Evolutionary conservation across 2,113 vertebrate species (phyloP), one percentile per base, ranked within the genome.

Genomic region (Bufo bufo): DNA sequence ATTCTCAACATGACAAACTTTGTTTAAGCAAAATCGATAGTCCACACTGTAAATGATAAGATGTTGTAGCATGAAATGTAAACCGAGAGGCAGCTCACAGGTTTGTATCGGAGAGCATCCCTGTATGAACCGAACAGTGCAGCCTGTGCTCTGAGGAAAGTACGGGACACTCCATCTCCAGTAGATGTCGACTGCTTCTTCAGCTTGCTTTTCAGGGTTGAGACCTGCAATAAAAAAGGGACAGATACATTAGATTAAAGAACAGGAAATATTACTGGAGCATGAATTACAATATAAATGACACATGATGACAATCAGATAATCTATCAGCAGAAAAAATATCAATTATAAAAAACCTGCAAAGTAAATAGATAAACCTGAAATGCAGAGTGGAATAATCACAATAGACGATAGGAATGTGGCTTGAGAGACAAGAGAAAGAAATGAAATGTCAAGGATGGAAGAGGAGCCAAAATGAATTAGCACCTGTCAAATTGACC

Each of bases 121-220:
- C 98, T 92, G 94, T 99, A 99, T 92, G 97, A 97, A 82, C 98
- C 98, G 82, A 99, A 99, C 90, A 99, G 94, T 1, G 97, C 95
- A 13, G 98, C 98, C 93, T 99, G 98, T 9, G 96, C 93, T 92
- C 97, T 95, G 58, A 99, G 94, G 88, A 99, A 99, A 92, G 98
- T 96, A 93, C 94, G 94, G 49, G 98, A 96, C 79, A 99, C 97
- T 23, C 98, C 98, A 4, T 96, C 94, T 47, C 98, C 98, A 0
- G 97, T 99, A 3, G 98, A 97, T 47, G 97, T 99, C 4, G 97
- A 98, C 95, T 98, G 98, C 94, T 99, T 99, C 95, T 98, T 99
- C 95, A 99, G 95, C 94, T 98, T 99, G 92, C 95, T 97, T 95
- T 98, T 99, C 95, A 99, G 94, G 93, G 95, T 94, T 89, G 96